These are phyloP conservation scores for Philonicus albiceps DNA, from an alignment of 2,888 invertebrate species.

Conservation along the genomic window DNA sequence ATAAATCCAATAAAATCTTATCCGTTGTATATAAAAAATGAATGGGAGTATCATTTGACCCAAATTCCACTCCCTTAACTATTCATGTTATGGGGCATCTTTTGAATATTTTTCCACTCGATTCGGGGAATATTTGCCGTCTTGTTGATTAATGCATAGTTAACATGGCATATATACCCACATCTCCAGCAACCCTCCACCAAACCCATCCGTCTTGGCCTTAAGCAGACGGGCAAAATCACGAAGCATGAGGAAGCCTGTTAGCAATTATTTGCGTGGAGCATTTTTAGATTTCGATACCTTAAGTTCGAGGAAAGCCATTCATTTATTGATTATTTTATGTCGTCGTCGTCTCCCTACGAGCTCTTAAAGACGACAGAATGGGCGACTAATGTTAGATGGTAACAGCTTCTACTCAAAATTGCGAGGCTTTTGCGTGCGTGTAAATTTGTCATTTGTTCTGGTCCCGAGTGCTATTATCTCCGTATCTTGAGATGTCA, in stretches of 20 bases:
- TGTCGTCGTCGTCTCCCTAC: not conserved
- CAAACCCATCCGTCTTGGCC: not conserved
- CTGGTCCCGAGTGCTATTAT: not conserved
- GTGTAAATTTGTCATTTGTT: not conserved
- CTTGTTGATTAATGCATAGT: not conserved
- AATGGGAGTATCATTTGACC: not conserved
- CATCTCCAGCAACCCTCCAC: not conserved
- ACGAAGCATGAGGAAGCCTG: not conserved
- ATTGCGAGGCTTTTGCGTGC: not conserved
- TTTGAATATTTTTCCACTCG: not conserved
- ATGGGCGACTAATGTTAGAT: not conserved
- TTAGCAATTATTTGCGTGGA: not conserved
- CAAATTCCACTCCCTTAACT: not conserved
- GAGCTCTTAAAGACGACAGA: not conserved
- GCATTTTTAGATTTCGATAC: not conserved
- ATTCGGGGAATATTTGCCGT: not conserved
- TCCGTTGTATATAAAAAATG: not conserved
- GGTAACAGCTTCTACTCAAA: not conserved
- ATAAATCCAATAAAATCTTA: not conserved
- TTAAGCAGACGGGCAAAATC: not conserved
- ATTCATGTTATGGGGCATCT: not conserved
- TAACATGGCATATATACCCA: not conserved
- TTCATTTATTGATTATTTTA: not conserved
- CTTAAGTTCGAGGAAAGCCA: not conserved
- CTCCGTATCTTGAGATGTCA: not conserved